Evolutionary conservation across 2,888 invertebrate genomes (phyloP).

Genomic region (Leptopilina myrica): DNA sequence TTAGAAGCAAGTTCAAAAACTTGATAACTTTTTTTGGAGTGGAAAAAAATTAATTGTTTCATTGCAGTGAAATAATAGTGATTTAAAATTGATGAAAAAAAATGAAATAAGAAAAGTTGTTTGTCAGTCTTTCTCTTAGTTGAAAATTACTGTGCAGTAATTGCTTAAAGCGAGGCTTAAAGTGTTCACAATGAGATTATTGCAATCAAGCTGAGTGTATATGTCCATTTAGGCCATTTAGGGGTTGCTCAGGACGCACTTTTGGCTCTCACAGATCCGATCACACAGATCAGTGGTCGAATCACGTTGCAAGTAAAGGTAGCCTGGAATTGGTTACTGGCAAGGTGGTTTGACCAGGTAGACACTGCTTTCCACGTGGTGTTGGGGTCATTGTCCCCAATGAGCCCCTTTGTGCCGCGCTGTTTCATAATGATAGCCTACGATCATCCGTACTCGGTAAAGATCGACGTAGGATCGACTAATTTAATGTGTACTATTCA

Average conservation of each 20-base stretch:
- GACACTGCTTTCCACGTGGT: conserved; percentile 69
- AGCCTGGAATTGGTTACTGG: conserved; percentile 64
- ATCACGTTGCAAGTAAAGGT: conserved; percentile 19
- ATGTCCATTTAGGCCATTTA: conserved; percentile 13
- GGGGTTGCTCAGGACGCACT: conserved; percentile 17
- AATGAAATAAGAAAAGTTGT: no score
- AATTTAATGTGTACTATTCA: conserved; percentile 5
- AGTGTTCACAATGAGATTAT: background rate
- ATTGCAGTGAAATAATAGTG: no score
- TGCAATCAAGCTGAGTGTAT: background rate
- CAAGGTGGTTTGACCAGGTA: conserved; percentile 69
- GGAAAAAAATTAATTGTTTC: no score
- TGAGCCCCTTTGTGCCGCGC: conserved; percentile 59
- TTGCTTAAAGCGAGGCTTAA: background rate
- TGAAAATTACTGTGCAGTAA: no score
- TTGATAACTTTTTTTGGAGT: background rate
- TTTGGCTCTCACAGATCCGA: conserved; percentile 15
- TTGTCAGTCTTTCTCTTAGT: no score
- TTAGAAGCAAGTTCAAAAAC: background rate
- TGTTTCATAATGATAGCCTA: conserved; percentile 58
- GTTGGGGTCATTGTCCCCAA: conserved; percentile 68
- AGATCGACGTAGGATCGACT: conserved; percentile 40
- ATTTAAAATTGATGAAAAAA: no score
- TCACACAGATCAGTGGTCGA: conserved; percentile 24
- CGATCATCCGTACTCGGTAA: conserved; percentile 20